Conservation (phyloP, 2,888 invertebrate species). For the Trichacis sp. region DNA sequence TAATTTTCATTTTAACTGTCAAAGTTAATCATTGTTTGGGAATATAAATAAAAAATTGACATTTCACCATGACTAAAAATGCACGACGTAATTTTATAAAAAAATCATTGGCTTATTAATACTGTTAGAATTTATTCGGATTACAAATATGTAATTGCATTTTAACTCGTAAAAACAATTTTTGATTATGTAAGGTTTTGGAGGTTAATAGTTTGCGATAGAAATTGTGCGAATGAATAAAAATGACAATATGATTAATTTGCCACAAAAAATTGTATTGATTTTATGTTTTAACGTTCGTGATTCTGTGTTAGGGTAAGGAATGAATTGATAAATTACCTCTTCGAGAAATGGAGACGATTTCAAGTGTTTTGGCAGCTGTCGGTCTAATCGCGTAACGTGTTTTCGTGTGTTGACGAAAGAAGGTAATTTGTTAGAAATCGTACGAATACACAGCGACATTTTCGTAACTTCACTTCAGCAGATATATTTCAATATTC, state of each 20-base stretch:
- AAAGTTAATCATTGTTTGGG: too few relatives aligned
- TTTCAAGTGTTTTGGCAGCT: conserved; percentile 66
- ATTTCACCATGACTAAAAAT: too few relatives aligned
- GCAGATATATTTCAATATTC: neutral
- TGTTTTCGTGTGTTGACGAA: conserved; percentile 72
- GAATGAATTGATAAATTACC: conserved; percentile 63
- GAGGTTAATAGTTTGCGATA: conserved; percentile 46
- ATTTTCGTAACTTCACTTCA: conserved; percentile 59
- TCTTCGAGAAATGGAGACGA: conserved; percentile 72
- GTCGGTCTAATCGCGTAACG: conserved; percentile 71
- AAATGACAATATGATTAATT: neutral
- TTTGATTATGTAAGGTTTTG: conserved; percentile 53
- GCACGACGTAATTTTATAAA: too few relatives aligned
- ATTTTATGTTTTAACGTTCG: too few relatives aligned
- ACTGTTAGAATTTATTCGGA: too few relatives aligned
- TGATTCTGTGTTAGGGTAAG: too few relatives aligned
- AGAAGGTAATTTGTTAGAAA: conserved; percentile 72
- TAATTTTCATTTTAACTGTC: too few relatives aligned
- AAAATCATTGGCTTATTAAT: too few relatives aligned
- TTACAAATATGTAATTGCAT: neutral
- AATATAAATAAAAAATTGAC: too few relatives aligned
- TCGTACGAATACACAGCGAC: conserved; percentile 73
- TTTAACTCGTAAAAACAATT: neutral
- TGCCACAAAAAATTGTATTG: too few relatives aligned
- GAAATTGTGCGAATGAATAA: neutral